Evolutionary conservation across 2,888 invertebrate genomes (phyloP).

Genomic region (Hylaea fasciaria): DNA sequence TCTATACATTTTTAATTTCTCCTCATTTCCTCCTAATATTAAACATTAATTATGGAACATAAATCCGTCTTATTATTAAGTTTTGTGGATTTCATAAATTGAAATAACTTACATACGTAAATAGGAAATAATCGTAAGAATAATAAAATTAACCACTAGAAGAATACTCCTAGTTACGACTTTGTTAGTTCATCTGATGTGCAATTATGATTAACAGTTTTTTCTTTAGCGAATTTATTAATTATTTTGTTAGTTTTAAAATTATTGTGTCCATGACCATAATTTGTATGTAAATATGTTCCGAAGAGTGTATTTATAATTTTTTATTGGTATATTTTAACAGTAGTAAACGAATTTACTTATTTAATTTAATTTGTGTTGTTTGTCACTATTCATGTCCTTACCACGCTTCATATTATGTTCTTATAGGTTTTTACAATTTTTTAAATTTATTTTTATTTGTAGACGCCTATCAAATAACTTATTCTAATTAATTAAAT

Average conservation of each 20-base stretch:
- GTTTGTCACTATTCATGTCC: conserved; percentile 52
- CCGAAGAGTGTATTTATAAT: conserved; percentile 65
- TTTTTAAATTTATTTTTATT: conserved; percentile 59
- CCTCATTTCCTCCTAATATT: conserved; percentile 44
- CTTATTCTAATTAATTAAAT: conserved; percentile 48
- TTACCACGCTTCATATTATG: conserved; percentile 57
- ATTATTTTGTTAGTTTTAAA: conserved; percentile 65
- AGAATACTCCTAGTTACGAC: conserved; percentile 73
- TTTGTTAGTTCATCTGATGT: conserved; percentile 74
- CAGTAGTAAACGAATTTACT: conserved; percentile 56
- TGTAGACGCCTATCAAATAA: conserved; percentile 60
- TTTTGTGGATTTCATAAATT: conserved; percentile 73
- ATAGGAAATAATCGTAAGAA: conserved; percentile 78
- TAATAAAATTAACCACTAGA: conserved; percentile 74
- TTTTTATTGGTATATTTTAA: conserved; percentile 51
- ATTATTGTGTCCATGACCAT: conserved; percentile 63
- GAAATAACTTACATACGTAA: conserved; percentile 79
- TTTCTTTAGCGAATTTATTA: conserved; percentile 80
- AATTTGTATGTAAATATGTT: conserved; percentile 78
- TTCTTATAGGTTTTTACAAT: conserved; percentile 59
- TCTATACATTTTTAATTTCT: conserved; percentile 42
- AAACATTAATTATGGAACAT: conserved; percentile 60
- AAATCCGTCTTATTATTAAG: conserved; percentile 77
- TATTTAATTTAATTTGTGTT: conserved; percentile 49
- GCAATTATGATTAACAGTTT: conserved; percentile 63